phyloP scores from a whole-genome alignment of 2,113 vertebrate genomes.

The Candoia aspera region DNA sequence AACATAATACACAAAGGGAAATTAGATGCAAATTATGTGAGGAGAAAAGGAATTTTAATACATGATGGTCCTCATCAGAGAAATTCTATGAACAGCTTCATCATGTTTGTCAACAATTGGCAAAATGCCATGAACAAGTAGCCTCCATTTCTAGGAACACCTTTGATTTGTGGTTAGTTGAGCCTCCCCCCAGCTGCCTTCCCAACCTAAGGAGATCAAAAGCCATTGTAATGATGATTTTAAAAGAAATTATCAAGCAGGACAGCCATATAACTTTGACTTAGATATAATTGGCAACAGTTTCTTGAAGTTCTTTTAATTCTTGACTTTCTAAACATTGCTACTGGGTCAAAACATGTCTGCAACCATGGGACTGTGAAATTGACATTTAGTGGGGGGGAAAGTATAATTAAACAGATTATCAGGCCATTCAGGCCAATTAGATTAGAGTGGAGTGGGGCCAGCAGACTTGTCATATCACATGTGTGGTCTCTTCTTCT shows the following conservation, averaged over 20 bases:
- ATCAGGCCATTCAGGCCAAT: neutral
- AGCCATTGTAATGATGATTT: neutral
- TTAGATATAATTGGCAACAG: neutral
- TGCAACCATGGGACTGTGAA: neutral
- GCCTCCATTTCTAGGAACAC: too few species aligned
- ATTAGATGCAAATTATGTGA: constrained; percentile 18
- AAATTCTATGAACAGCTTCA: neutral
- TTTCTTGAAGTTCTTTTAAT: neutral
- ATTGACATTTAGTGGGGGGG: neutral
- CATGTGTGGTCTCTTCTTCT: neutral
- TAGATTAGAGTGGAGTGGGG: neutral
- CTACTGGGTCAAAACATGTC: neutral
- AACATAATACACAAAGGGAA: neutral
- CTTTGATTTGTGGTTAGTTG: neutral
- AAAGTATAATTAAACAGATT: neutral
- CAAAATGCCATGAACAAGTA: neutral
- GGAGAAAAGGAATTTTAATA: neutral
- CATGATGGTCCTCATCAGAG: neutral
- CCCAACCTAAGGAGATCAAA: neutral
- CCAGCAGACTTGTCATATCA: neutral
- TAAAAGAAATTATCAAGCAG: neutral
- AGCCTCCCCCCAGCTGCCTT: neutral
- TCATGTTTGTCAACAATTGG: neutral
- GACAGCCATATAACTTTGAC: neutral
- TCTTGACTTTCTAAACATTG: neutral